Evolutionary conservation across 1,140 invertebrate species (phyloP), one percentile per base, ranked within the genome.

Genomic region (Tetramorium parvispinum): DNA sequence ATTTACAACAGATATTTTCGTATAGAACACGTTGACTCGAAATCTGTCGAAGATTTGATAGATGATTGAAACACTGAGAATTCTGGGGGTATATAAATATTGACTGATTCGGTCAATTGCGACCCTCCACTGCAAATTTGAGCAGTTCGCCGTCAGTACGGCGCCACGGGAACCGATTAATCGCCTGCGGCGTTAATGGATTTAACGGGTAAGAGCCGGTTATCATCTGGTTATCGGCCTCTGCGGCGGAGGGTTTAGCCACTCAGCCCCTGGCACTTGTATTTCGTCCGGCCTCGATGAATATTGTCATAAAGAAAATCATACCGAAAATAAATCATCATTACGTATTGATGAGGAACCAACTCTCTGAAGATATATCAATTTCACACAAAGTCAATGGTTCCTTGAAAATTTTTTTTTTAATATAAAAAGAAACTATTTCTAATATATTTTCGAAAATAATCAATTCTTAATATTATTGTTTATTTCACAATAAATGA

Each of bases 171-270:
- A 85, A 79, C 61, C 85, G 61, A 85, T 85, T 81, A 82, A 79
- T 43, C 49, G 76, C 24, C 37, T 3, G 40, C 37, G 24, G 61
- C 57, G 76, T 85, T 85, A 85, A 85, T 85, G 76, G 85, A 85
- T 85, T 85, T 85, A 85, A 68, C 51, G 63, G 61, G 37, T 85
- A 82, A 65, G 63, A 68, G 76, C 76, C 10, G 76, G 76, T 81
- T 85, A 85, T 85, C 76, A 81, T 85, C 49, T 65, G 85, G 53
- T 85, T 85, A 85, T 85, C 85, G 27, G 70, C 37, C 59, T 13
- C 40, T 18, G 55, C 37, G 10, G 55, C 32, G 18, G 16, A 73
- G 32, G 40, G 40, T 40, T 65, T 73, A 51, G n/a, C 55, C 68
- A 61, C 79, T 73, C 40, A 32, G 18, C 1, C 43, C 11, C 21